These are phyloP conservation scores for Oasisia sp. DNA, from an alignment of 2,888 invertebrate genomes.

Conservation along the genomic window DNA sequence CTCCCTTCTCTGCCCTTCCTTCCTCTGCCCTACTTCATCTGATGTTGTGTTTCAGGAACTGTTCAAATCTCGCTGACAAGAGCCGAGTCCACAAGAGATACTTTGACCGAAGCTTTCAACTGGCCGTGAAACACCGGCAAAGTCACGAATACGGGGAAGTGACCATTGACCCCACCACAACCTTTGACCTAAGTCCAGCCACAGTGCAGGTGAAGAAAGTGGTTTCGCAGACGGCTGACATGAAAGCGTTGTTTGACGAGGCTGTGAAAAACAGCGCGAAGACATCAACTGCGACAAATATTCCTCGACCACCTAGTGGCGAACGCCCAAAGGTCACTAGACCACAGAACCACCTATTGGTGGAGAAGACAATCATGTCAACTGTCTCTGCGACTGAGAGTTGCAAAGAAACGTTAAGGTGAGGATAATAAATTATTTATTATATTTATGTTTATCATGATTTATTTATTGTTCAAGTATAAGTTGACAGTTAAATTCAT, in stretches of 20 bases:
- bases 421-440: background rate
- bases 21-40: background rate
- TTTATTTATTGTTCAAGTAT: background rate
- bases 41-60: background rate
- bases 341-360: background rate
- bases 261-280: background rate
- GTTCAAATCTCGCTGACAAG: conserved; percentile 37
- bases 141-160: conserved; percentile 59
- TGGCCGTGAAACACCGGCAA: conserved; percentile 55
- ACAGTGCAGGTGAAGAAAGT: background rate
- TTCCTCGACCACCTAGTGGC: background rate
- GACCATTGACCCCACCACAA: background rate
- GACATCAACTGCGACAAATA: background rate
- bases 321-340: background rate
- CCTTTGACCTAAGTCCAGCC: conserved; percentile 20
- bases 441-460: background rate
- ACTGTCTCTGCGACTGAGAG: background rate
- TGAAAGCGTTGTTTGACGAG: background rate
- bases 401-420: background rate
- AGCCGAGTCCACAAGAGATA: conserved; percentile 45
- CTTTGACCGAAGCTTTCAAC: conserved; percentile 51
- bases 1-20: too few relatives aligned
- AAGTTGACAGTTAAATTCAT: background rate
- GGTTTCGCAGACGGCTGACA: background rate
- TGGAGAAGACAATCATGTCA: background rate